A percentile compares a stretch with the other conserved stretches of the same genome.
Evolutionary conservation across 2,113 vertebrate genomes (phyloP).

Genomic region (Paratilapia polleni): DNA sequence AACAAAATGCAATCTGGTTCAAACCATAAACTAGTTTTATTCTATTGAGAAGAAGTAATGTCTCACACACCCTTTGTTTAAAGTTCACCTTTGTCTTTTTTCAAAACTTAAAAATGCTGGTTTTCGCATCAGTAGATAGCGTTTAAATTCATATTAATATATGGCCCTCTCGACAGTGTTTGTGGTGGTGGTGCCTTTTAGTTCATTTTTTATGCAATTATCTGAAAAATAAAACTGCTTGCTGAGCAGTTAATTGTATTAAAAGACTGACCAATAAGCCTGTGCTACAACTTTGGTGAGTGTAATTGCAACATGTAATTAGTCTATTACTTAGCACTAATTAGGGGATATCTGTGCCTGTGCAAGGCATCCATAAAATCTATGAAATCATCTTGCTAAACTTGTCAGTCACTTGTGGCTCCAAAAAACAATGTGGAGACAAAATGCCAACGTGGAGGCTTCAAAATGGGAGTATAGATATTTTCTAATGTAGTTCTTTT

Average conservation of each 20-base stretch:
- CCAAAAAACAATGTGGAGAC: rapidly evolving
- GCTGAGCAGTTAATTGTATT: not conserved
- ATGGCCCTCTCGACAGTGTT: not conserved
- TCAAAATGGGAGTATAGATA: not conserved
- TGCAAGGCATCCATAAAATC: not conserved
- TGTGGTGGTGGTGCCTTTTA: not conserved
- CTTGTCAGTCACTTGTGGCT: not conserved
- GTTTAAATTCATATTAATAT: not conserved
- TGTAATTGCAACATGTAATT: not conserved
- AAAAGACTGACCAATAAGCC: not conserved
- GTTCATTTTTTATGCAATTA: not conserved
- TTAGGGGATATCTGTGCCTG: not conserved
- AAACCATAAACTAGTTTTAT: not conserved
- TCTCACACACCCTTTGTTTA: not conserved
- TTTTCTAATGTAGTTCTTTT: not conserved
- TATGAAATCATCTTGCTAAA: not conserved
- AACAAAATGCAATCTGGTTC: not conserved
- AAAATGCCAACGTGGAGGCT: not conserved
- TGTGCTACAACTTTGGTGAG: not conserved
- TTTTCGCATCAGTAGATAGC: not conserved
- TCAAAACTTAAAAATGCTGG: not conserved
- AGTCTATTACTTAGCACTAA: not conserved
- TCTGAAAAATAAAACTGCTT: not conserved
- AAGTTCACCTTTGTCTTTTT: not conserved
- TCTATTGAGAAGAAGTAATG: not conserved